Evolutionary conservation across 2,113 vertebrate genomes (phyloP).

Genomic region (Otolemur garnettii): DNA sequence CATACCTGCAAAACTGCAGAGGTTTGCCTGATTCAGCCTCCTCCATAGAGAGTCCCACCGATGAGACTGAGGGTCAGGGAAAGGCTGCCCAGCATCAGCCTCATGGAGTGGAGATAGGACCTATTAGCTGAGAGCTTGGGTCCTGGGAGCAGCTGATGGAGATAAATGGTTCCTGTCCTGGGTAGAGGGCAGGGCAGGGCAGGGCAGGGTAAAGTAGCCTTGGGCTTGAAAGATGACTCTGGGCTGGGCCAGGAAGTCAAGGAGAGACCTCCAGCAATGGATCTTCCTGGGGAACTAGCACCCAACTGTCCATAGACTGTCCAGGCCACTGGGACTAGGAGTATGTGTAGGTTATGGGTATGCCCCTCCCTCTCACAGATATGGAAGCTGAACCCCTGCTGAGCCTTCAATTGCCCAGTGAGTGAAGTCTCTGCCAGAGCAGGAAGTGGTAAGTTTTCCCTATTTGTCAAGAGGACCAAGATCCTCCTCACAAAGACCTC

Average conservation of each 20-base stretch:
- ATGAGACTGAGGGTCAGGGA: background rate
- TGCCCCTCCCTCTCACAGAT: background rate
- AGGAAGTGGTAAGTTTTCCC: background rate
- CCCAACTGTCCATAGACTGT: no score
- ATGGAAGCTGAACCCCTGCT: background rate
- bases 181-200: background rate
- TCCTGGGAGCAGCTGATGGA: conserved; percentile 10
- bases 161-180: conserved; percentile 16
- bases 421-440: background rate
- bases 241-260: background rate
- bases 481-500: background rate
- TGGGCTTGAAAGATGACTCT: background rate
- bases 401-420: background rate
- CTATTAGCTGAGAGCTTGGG: background rate
- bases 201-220: background rate
- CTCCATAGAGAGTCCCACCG: background rate
- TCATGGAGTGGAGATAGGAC: background rate
- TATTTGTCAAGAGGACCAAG: background rate
- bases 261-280: background rate
- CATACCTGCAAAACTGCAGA: background rate
- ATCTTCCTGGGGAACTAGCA: background rate
- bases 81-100: background rate
- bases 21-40: background rate
- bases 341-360: background rate
- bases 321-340: background rate